Evolutionary conservation across 2,888 invertebrate genomes (phyloP), one percentile per base, ranked within the genome.

Genomic region (Iphiclides podalirius): DNA sequence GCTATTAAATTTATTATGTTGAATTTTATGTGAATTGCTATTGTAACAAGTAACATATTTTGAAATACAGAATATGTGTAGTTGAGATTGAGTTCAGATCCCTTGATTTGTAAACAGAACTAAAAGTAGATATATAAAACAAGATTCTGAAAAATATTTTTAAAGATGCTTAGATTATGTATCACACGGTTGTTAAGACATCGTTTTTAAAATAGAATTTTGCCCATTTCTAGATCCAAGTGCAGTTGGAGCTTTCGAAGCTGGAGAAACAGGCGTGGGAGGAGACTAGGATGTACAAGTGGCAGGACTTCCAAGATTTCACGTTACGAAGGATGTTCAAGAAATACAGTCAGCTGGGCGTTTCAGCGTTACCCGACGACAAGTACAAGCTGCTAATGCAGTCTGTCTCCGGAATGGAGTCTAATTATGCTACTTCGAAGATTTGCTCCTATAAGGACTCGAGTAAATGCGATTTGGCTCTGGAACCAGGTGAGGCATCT

Each of bases 371-470:
- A 12, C 90, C 94, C 0, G 93, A 93, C 60, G 91, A 92, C 11
- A 92, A 93, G 60, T 92, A 90, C 63, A 90, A 90, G 52, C 86
- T 90, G 45, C 83, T 93, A 28, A 90, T 92, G 67, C 90, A 91
- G 58, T 89, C 91, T 0, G 84, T 93, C 1, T 92, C 93, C 0
- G 90, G 92, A 4, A 96, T 96, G 96, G 91, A 93, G 64, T 90
- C 92, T 0, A 93, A 93, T 56, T 96, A 94, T 66, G 93, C 94
- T 0, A 95, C 92, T 8, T 92, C 95, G 0, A 95, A 93, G 73
- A 91, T 96, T 12, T 96, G 95, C 65, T 91, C 91, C n/a, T 94
- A 79, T 60, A 90, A 90, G 31, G 81, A 94, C 55, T 65, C 70
- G 0, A 78, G 69, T 0, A 93, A 92, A 58, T 95, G 95, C 61